Conservation (phyloP, 1,140 invertebrate species). For the Papilio xuthus region DNA sequence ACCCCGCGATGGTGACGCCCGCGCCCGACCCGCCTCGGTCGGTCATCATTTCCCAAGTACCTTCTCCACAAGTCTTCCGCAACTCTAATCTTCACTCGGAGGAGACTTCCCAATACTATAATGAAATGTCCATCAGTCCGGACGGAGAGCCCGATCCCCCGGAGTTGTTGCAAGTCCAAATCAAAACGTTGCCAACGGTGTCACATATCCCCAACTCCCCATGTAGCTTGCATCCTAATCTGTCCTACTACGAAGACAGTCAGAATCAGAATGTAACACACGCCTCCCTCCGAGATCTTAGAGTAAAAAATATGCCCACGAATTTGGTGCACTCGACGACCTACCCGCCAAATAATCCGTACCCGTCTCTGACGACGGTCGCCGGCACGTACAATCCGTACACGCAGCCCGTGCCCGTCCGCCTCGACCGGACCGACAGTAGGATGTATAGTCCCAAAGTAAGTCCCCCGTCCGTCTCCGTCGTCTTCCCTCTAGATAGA, state of each 20-base stretch:
- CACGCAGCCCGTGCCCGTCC: conserved; percentile 63
- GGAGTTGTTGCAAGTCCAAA: conserved; percentile 75
- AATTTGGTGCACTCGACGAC: conserved; percentile 73
- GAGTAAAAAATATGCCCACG: conserved; percentile 59
- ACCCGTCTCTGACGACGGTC: conserved; percentile 73
- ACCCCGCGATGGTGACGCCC: conserved; percentile 55
- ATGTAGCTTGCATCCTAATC: conserved; percentile 71
- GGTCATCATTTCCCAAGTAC: conserved; percentile 65
- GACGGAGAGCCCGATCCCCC: conserved; percentile 64
- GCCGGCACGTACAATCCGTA: conserved; percentile 77
- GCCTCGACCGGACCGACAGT: conserved; percentile 54
- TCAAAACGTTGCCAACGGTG: conserved; percentile 71
- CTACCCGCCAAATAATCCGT: conserved; percentile 72
- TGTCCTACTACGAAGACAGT: conserved; percentile 57
- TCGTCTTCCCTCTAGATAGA: conserved; percentile 57
- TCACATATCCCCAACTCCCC: conserved; percentile 76
- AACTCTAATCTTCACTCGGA: conserved; percentile 53
- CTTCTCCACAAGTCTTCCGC: conserved; percentile 66
- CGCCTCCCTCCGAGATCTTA: conserved; percentile 63
- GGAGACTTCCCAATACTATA: conserved; percentile 58
- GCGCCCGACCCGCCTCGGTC: conserved; percentile 47
- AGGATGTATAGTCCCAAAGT: conserved; percentile 54
- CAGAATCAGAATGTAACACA: conserved; percentile 47
- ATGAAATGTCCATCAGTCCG: conserved; percentile 65
- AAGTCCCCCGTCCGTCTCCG: conserved; percentile 53